Percentiles rank a stretch among this genome's conserved stretches.
Evolutionary conservation across 2,113 vertebrate species (phyloP).

Genomic region (Halichoeres trimaculatus): DNA sequence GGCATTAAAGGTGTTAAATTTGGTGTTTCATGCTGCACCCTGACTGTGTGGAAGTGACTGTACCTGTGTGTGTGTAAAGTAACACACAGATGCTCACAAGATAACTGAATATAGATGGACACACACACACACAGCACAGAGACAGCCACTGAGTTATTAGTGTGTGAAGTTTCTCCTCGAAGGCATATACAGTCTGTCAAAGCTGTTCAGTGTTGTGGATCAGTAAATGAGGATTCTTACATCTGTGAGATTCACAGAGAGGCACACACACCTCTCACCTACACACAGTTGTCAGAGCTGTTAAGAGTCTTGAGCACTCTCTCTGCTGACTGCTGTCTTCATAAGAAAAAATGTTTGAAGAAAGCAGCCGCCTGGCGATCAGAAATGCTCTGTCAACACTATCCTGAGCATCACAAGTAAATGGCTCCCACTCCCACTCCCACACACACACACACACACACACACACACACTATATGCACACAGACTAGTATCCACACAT

Average conservation of each 20-base stretch:
- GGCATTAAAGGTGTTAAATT: conserved; percentile 37
- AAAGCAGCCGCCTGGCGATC: conserved; percentile 58
- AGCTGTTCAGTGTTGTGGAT: conserved; percentile 32
- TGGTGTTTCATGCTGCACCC: conserved; percentile 27
- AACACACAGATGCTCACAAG: conserved; percentile 23
- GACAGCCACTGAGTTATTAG: conserved; percentile 14
- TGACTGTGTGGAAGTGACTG: conserved; percentile 29
- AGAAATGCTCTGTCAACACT: conserved; percentile 66
- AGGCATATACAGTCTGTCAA: conserved; percentile 45
- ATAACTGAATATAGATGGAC: conserved; percentile 25
- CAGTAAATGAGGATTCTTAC: conserved; percentile 46
- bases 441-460: conserved; percentile 44
- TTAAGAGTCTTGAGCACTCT: conserved; percentile 38
- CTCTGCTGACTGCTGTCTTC: conserved; percentile 56
- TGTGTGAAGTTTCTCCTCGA: conserved; percentile 35
- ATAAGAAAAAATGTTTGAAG: conserved; percentile 59
- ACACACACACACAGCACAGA: conserved; percentile 24
- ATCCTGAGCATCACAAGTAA: conserved; percentile 58
- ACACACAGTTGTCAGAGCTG: conserved; percentile 27
- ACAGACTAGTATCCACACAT: background rate
- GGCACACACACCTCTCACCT: conserved; percentile 11
- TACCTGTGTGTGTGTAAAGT: conserved; percentile 25
- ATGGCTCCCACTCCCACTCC: conserved; percentile 39
- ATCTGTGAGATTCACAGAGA: conserved; percentile 33
- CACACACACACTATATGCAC: conserved; percentile 23